Evolutionary conservation across 1,140 invertebrate genomes (phyloP).

Genomic region (Diprion similis): DNA sequence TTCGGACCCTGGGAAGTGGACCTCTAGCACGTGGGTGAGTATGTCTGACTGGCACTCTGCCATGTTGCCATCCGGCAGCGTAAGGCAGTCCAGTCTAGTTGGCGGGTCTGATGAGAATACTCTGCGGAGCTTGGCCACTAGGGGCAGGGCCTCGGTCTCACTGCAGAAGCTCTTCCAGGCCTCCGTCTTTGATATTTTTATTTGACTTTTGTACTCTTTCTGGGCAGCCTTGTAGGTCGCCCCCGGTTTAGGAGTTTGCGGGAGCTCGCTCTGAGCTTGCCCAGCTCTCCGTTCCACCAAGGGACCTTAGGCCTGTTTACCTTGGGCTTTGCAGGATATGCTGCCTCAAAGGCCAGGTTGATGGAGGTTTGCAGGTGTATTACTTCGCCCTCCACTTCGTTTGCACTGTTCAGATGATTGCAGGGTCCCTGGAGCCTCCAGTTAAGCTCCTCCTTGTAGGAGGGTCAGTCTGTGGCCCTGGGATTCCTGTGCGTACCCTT

Average conservation of each 20-base stretch:
- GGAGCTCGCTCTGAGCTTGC: neutral
- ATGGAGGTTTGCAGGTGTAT: neutral
- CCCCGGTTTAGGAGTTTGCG: constrained; percentile 11
- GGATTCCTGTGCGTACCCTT: constrained; percentile 3
- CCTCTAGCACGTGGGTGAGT: constrained; percentile 11
- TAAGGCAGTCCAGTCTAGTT: neutral
- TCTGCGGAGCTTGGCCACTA: constrained; percentile 17
- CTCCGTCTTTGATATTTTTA: constrained; percentile 7
- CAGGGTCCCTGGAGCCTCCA: neutral
- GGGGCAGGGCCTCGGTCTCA: neutral
- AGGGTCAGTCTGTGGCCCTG: constrained; percentile 8
- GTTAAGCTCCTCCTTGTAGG: no score
- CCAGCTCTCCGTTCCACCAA: constrained; percentile 11
- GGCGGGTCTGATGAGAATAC: constrained; percentile 12
- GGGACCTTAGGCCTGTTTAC: no score
- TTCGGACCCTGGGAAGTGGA: constrained; percentile 14
- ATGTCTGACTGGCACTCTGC: constrained; percentile 6
- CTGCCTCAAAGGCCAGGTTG: neutral
- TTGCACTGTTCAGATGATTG: neutral
- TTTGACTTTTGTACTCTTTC: constrained; percentile 13
- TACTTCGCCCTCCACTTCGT: neutral
- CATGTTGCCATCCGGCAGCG: neutral
- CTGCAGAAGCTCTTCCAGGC: constrained; percentile 3
- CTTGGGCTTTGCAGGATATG: no score
- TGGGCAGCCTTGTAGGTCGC: neutral